Evolutionary conservation across 2,113 vertebrate species (phyloP).

Genomic region (Thunnus thynnus): DNA sequence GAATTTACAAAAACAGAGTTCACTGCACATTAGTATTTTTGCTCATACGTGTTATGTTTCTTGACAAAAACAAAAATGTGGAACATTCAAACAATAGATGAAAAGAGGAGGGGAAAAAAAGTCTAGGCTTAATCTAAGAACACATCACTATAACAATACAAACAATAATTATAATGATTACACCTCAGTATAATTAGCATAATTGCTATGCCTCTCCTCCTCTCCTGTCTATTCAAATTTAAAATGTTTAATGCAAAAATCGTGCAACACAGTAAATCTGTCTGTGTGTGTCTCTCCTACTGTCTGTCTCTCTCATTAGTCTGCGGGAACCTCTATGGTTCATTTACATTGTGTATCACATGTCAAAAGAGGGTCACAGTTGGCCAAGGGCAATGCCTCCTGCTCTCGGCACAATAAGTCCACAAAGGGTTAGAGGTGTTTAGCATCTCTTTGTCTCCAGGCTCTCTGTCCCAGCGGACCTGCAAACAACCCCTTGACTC

Average conservation of each 20-base stretch:
- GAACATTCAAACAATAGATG: slow-evolving; percentile 10
- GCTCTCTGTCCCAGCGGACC: slow-evolving; percentile 54
- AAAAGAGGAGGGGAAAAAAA: not conserved
- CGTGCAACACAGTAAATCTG: not conserved
- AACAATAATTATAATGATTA: slow-evolving; percentile 28
- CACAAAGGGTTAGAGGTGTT: slow-evolving; percentile 59
- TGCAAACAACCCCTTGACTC: slow-evolving; percentile 21
- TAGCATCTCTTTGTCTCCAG: slow-evolving; percentile 73
- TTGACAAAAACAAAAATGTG: not conserved
- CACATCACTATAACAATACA: slow-evolving; percentile 4
- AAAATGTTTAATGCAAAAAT: not conserved
- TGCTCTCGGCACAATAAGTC: slow-evolving; percentile 21
- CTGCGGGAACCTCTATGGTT: slow-evolving; percentile 22
- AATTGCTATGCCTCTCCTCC: slow-evolving; percentile 3
- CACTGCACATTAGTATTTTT: not conserved
- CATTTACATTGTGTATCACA: slow-evolving; percentile 47
- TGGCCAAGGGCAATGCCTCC: slow-evolving; percentile 63
- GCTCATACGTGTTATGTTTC: not conserved
- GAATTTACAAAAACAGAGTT: not conserved
- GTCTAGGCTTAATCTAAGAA: slow-evolving; percentile 1
- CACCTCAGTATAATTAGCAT: slow-evolving; percentile 21
- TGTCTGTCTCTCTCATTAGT: slow-evolving; percentile 11
- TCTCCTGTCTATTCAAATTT: slow-evolving; percentile 13
- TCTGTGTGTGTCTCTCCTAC: not conserved
- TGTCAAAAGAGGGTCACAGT: slow-evolving; percentile 52